Conservation (phyloP, 35 echinoderm and acorn worm species). For the Apostichopus japonicus region DNA sequence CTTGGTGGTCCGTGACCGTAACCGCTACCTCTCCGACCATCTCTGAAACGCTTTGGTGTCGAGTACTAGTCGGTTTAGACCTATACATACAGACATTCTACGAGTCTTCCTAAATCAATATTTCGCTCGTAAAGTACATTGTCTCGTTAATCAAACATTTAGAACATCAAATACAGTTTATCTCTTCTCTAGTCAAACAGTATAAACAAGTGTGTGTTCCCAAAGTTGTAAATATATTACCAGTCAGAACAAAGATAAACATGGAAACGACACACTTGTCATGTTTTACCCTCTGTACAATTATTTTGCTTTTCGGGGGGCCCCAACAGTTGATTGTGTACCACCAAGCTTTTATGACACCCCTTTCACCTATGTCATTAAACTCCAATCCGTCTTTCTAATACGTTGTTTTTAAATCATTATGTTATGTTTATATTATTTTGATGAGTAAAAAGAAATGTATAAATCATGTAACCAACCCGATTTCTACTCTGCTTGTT, state of each 20-base stretch:
- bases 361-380: conserved; percentile 1
- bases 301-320: no score
- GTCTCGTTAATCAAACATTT: not conserved
- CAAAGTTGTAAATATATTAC: no score
- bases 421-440: conserved; percentile 33
- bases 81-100: not conserved
- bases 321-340: not conserved
- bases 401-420: not conserved
- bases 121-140: not conserved
- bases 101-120: not conserved
- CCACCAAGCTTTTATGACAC: not conserved
- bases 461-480: conserved; percentile 5
- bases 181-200: no score
- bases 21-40: not conserved
- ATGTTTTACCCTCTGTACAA: no score
- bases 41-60: not conserved
- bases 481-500: not conserved
- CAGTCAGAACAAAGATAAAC: no score
- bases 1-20: no score
- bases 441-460: not conserved
- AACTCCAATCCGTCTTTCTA: not conserved
- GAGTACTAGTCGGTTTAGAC: not conserved
- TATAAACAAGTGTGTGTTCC: no score
- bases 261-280: no score
- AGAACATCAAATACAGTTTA: not conserved